These are phyloP conservation scores for Andrena marginata DNA, from an alignment of 2,888 invertebrate genomes.

Conservation along the genomic window DNA sequence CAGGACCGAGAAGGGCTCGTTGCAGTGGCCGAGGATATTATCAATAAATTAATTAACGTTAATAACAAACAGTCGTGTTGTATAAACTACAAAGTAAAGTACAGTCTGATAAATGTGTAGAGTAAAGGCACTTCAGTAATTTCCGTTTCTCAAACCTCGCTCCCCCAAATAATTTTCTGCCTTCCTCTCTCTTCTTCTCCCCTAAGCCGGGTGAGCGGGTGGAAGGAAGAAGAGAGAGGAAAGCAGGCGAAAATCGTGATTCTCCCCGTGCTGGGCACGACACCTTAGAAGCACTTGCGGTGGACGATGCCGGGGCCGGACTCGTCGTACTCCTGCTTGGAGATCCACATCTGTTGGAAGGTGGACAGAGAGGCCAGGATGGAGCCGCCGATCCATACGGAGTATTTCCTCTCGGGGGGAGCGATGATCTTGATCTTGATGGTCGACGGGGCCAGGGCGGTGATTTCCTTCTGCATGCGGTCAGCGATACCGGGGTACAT, in stretches of 20 bases:
- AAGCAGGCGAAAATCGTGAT: constrained; percentile 48
- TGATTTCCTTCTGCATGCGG: constrained; percentile 99
- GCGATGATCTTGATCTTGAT: constrained; percentile 99
- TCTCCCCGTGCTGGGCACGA: constrained; percentile 76
- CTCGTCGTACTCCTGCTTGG: constrained; percentile 98
- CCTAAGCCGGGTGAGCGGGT: constrained; percentile 21
- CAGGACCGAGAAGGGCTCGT: constrained; percentile 47
- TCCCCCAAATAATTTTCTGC: constrained; percentile 18
- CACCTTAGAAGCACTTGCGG: constrained; percentile 97
- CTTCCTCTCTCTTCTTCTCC: constrained; percentile 56
- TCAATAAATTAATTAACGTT: constrained; percentile 80
- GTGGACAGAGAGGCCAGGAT: constrained; percentile 96
- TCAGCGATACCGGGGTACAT: constrained; percentile 99
- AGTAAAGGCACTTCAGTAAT: constrained; percentile 82
- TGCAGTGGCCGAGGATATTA: constrained; percentile 64
- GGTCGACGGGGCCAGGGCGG: constrained; percentile 95
- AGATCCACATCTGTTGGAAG: constrained; percentile 98
- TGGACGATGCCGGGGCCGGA: constrained; percentile 98
- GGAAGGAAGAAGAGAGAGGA: constrained; percentile 62
- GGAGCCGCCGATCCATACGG: constrained; percentile 99
- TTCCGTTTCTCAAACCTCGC: constrained; percentile 59
- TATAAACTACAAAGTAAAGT: constrained; percentile 82
- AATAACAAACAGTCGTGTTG: constrained; percentile 81
- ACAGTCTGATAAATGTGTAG: constrained; percentile 83
- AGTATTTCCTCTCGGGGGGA: constrained; percentile 98